Evolutionary conservation across 1,140 invertebrate genomes (phyloP), one percentile per base, ranked within the genome.

Genomic region (Leptinotarsa texana): DNA sequence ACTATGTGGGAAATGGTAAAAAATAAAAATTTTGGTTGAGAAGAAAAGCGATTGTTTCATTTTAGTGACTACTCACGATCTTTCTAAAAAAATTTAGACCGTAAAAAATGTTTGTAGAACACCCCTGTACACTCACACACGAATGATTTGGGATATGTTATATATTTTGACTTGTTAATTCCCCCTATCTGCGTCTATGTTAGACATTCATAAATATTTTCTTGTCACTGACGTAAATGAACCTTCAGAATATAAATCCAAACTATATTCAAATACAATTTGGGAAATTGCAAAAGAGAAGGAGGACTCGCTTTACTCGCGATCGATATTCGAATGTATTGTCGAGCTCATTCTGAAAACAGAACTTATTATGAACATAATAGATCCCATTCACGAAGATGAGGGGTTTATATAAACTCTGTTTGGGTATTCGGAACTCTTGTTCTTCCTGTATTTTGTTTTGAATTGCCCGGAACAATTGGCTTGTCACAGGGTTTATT

Each of bases 181-280:
- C 3, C 51, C 51, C n/a, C 51, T 57, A 15, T 17, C 15, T 57
- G 13, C 51, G 17, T 6, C 51, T 5, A 15, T 57, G 51, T 57
- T 15, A 17, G n/a, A 15, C 66, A 27, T 68, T 33, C 18, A 68
- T 68, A 42, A 68, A 68, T 49, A 68, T 42, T 68, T 15, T 42
- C n/a, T 68, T 68, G 42, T 49, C 66, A 68, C 66, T 68, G 66
- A 68, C 33, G 33, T 68, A 68, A 68, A 68, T 68, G 42, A 68
- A 42, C 18, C 66, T 47, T 68, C 18, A 68, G 33, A 68, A 49
- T 68, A 42, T 68, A 47, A 68, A 68, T 62, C 57, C 21, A 24
- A 71, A 71, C 69, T 71, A 71, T 27, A 71, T 61, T 71, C 24
- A n/a, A 71, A 62, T 71, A 62, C n/a, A 71, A 71, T 71, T 71